Evolutionary conservation across 2,113 vertebrate species (phyloP).

Genomic region (Pseudonaja textilis): DNA sequence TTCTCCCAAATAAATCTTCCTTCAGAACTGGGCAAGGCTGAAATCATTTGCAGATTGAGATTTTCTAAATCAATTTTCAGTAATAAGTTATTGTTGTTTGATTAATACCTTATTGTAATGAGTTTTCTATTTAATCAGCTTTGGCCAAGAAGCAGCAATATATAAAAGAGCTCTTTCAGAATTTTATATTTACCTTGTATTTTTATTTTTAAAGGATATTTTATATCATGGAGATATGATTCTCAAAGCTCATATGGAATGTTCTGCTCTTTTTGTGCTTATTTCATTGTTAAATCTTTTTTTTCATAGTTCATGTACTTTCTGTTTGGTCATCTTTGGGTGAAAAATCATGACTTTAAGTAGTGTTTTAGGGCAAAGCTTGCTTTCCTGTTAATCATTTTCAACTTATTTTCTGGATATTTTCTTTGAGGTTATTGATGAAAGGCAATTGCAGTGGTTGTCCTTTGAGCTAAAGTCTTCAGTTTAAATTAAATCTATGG

Average conservation of each 20-base stretch:
- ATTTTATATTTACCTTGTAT: background rate
- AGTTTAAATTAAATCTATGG: too few species aligned
- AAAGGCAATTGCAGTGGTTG: background rate
- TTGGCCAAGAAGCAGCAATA: background rate
- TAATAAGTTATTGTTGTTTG: background rate
- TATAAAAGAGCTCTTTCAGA: background rate
- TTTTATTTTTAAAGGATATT: background rate
- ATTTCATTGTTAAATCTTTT: background rate
- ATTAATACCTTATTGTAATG: background rate
- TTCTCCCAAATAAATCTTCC: background rate
- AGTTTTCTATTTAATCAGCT: background rate
- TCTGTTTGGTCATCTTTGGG: background rate
- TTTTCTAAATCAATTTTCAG: background rate
- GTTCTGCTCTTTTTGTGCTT: background rate
- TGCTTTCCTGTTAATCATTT: background rate
- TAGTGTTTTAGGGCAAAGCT: background rate
- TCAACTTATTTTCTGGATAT: background rate
- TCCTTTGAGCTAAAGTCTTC: too few species aligned
- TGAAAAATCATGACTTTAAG: background rate
- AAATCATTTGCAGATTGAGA: background rate
- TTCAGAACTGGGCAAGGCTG: background rate
- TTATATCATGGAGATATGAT: background rate
- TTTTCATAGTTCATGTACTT: too few species aligned
- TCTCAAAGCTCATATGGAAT: background rate
- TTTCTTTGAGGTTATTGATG: background rate